Base-by-base conservation (phyloP, 1,140 invertebrate species). In the Eubasilissa regina region DNA sequence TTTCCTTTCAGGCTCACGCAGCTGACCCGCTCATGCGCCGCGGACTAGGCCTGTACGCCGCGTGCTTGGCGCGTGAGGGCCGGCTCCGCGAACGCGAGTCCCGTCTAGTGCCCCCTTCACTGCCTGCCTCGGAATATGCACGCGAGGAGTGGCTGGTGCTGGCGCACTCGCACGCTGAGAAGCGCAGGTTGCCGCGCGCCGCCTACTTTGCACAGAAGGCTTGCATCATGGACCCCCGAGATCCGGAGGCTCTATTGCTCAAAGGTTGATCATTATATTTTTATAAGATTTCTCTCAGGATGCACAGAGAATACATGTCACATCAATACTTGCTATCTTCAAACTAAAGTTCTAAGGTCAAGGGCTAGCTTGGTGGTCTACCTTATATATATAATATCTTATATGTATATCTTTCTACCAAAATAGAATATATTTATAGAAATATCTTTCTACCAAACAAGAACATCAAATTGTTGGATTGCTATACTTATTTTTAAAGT, bases 171-270 rank as follows among this genome's bases (percentile, higher is more conserved):
- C 81, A 82, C 44, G 70, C 77, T 0, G 81, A 80, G 19, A 60
- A 64, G 15, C 35, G 72, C 12, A 45, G 64, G 8, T 66, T 82
- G 17, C 78, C 79, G 11, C 48, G 84, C 75, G 86, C 87, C 13
- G 85, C 84, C n/a, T 87, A 86, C 82, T 87, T 87, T 83, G 85
- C 83, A 6, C 85, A 87, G 56, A 86, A 89, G 84, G 87, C 89
- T 4, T 88, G 86, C 75, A 66, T 84, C 4, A 74, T 87, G 58
- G 84, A 85, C 73, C 84, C 81, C 35, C 80, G 83, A 60, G 91
- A 91, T 85, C 89, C 95, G 13, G 94, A 96, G 85, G 94, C 93
- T 4, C 88, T 94, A 13, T 88, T 96, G 58, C 85, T 95, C 8
- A 94, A 95, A 85, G 95, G 81, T 82, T 6, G 0, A 9, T 35